A percentile compares a stretch with the other conserved stretches of the same genome.
Conservation (phyloP, 2,888 invertebrate genomes). For the Elegia similella region DNA sequence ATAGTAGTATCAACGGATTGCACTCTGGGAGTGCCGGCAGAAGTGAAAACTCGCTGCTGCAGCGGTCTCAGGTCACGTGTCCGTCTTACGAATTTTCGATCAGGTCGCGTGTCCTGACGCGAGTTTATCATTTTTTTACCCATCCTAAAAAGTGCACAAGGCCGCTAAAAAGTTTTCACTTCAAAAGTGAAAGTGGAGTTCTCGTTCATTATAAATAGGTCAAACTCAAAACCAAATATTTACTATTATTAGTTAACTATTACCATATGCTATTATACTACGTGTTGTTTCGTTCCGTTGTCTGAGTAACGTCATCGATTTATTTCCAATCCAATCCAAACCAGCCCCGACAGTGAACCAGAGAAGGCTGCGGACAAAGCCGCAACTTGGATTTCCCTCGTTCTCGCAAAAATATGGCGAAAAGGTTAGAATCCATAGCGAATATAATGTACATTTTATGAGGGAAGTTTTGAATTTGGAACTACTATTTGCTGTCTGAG, state of each 20-base stretch:
- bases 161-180: too few species aligned
- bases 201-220: too few species aligned
- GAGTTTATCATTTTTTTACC: too few species aligned
- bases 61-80: too few species aligned
- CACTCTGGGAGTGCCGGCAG: too few species aligned
- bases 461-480: slow-evolving; percentile 7
- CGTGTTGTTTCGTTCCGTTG: slow-evolving; percentile 54
- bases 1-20: too few species aligned
- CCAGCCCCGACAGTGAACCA: neutral
- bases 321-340: slow-evolving; percentile 24
- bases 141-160: too few species aligned
- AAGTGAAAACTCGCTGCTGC: too few species aligned
- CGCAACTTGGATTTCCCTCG: neutral
- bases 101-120: too few species aligned
- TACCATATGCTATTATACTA: slow-evolving; percentile 16
- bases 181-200: too few species aligned
- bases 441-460: slow-evolving; percentile 7
- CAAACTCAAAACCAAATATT: neutral
- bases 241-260: neutral
- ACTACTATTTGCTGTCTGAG: neutral
- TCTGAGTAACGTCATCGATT: slow-evolving; percentile 73
- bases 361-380: neutral
- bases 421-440: neutral
- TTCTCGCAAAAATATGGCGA: neutral
- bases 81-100: too few species aligned